These are phyloP conservation scores for Parapsyche elsis DNA, from an alignment of 1,140 invertebrate genomes.

Conservation along the genomic window DNA sequence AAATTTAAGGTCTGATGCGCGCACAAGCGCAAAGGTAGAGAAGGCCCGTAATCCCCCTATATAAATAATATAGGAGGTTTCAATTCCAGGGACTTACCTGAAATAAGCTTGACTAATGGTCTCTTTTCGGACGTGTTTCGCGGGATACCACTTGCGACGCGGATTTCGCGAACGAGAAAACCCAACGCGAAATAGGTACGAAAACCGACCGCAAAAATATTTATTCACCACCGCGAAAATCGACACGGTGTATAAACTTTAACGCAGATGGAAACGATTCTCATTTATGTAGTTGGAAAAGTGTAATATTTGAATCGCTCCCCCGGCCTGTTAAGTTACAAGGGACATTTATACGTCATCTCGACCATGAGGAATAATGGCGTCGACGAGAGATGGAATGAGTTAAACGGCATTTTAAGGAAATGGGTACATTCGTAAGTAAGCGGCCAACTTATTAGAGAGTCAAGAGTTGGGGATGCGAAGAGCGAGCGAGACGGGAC, in stretches of 20 bases:
- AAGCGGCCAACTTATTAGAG: slow-evolving; percentile 11
- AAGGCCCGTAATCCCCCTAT: slow-evolving; percentile 35
- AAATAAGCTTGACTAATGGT: slow-evolving; percentile 45
- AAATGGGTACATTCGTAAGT: slow-evolving; percentile 23
- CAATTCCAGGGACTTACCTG: slow-evolving; percentile 44
- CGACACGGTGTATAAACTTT: too few relatives aligned
- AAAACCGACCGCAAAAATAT: too few relatives aligned
- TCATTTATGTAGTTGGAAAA: too few relatives aligned
- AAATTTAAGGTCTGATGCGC: slow-evolving; percentile 39
- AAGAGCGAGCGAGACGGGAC: not conserved
- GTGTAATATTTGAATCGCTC: too few relatives aligned
- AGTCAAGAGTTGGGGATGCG: not conserved
- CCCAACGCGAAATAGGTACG: not conserved
- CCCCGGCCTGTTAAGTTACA: too few relatives aligned
- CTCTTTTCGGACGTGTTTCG: slow-evolving; percentile 33
- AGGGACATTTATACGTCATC: not conserved
- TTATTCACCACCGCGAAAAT: too few relatives aligned
- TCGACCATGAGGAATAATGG: not conserved
- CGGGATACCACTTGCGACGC: not conserved
- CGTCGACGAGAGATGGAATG: not conserved
- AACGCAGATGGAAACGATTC: too few relatives aligned
- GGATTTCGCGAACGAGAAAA: slow-evolving; percentile 11
- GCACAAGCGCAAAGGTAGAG: not conserved
- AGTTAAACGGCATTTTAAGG: slow-evolving; percentile 6
- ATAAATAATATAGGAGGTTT: slow-evolving; percentile 44